Evolutionary conservation across 2,113 vertebrate genomes (phyloP).

Genomic region (Ciconia maguari): DNA sequence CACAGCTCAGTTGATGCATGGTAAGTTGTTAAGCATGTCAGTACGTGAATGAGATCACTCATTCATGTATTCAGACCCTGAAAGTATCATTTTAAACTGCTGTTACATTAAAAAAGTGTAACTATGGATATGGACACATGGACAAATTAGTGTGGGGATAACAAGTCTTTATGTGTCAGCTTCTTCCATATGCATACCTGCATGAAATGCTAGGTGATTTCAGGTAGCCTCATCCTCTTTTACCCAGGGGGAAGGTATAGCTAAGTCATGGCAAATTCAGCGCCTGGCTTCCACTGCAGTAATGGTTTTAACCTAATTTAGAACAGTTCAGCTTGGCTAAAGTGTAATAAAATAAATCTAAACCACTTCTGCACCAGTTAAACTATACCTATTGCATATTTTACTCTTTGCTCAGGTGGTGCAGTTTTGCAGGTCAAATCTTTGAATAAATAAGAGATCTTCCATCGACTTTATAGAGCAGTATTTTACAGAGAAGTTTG

Average conservation of each 20-base stretch:
- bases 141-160: conserved; percentile 1
- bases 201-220: neutral
- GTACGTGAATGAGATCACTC: conserved; percentile 43
- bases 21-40: conserved; percentile 37
- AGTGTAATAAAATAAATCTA: neutral
- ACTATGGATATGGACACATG: neutral
- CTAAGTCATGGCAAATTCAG: neutral
- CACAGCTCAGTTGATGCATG: neutral
- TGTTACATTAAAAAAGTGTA: neutral
- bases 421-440: neutral
- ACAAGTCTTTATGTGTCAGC: neutral
- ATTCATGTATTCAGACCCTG: conserved; percentile 1
- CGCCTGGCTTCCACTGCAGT: neutral
- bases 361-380: neutral
- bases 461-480: neutral
- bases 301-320: neutral
- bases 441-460: neutral
- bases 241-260: neutral
- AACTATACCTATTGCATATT: neutral
- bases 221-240: neutral
- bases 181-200: neutral
- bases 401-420: neutral
- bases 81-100: neutral
- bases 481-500: neutral
- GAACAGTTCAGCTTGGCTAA: neutral